Base-by-base conservation (phyloP, 53 echinoderm and acorn worm species). In the Crossaster papposus region DNA sequence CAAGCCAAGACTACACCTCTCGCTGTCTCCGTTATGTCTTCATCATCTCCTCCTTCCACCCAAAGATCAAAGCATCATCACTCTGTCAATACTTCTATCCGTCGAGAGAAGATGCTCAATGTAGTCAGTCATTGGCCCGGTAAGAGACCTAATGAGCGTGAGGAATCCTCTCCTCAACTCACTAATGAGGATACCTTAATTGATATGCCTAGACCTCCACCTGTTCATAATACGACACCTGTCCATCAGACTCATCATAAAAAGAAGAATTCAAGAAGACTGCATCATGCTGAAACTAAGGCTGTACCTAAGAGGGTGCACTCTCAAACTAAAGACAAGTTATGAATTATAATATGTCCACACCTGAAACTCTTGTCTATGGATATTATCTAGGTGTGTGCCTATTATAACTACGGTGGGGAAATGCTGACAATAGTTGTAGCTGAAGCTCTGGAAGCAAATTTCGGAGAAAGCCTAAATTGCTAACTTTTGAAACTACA, bases 91-190 rank as follows among this genome's bases (percentile, higher is more conserved):
- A 76, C 87, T 34, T 35, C 77, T 24, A 58, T 77, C 87, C 58
- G 87, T 4, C 75, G 76, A 51, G 76, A 87, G 75, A 87, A 87
- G 63, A 20, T 87, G 37, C 77, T 77, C 63, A 75, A 26, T 14
- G 63, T 87, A 62, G 77, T 87, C n/a, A 87, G 77, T 34, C 58
- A 76, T 24, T 87, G 87, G 87, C 84, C 84, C 7, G 84, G 72
- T 17, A 24, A 62, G 55, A 62, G 72, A 54, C 80, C 80, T 15
- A 80, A 14, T 54, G 54, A 75, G 22, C 31, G 62, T 29, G 26
- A 33, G 20, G 58, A 87, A 55, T 34, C 85, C 22, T 72, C 30
- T 14, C 28, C 53, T n/a, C 34, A 28, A 35, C 24, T 36, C 20
- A 36, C n/a, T 36, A 63, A 62, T 34, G 77, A 87, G 75, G 63